Percentiles rank a stretch among this genome's conserved stretches.
Evolutionary conservation across 2,888 invertebrate species (phyloP).

Genomic region (Tubulanus polymorphus): DNA sequence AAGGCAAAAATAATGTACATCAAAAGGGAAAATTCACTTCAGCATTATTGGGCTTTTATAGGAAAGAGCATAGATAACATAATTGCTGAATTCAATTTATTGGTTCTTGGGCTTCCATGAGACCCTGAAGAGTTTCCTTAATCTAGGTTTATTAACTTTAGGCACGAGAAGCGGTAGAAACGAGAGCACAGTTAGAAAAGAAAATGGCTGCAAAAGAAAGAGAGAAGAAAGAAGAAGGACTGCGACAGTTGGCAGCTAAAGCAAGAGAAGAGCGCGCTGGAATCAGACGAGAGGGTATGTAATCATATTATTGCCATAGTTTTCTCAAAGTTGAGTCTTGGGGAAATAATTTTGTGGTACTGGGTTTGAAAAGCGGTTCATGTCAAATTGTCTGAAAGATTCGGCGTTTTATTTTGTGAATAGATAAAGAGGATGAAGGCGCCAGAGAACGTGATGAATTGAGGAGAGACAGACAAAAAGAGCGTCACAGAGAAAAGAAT

Average conservation of each 20-base stretch:
- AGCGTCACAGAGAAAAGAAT: conserved; percentile 88
- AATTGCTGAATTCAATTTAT: too few relatives aligned
- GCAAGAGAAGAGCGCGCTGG: conserved; percentile 95
- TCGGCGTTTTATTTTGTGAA: too few relatives aligned
- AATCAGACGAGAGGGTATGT: conserved; percentile 54
- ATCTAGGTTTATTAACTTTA: conserved; percentile 30
- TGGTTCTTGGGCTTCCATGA: too few relatives aligned
- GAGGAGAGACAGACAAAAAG: conserved; percentile 83
- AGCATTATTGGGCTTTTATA: neutral
- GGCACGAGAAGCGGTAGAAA: conserved; percentile 95
- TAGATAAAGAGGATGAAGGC: conserved; percentile 66
- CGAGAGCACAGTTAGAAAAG: conserved; percentile 90
- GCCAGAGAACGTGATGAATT: conserved; percentile 61
- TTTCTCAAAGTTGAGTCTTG: neutral
- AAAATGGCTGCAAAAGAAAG: conserved; percentile 96
- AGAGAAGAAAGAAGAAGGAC: conserved; percentile 93
- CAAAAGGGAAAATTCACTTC: neutral
- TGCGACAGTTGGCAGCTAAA: conserved; percentile 87
- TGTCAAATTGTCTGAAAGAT: too few relatives aligned
- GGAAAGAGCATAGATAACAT: too few relatives aligned
- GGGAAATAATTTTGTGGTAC: neutral
- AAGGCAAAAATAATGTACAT: neutral
- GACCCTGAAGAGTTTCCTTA: too few relatives aligned
- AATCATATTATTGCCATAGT: neutral
- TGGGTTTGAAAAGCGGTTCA: too few relatives aligned